Percentiles rank a stretch among this genome's conserved stretches.
Conservation (phyloP, 2,113 vertebrate species). For the Nicator chloris region DNA sequence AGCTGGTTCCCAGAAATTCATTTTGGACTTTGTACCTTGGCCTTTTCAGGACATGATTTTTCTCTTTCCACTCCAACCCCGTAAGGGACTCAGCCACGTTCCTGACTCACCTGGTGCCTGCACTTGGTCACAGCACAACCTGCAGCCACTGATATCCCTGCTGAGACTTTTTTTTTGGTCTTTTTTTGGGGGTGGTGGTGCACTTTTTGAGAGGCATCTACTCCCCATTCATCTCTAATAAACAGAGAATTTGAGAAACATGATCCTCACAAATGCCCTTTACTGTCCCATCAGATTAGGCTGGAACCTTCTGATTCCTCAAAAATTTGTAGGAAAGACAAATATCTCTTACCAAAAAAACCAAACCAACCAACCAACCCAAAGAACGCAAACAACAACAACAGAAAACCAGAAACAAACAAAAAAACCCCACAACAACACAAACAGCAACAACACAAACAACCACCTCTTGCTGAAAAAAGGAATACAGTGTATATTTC, state of each 20-base stretch:
- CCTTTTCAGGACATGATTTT: not conserved
- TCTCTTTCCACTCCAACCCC: not conserved
- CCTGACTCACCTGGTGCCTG: not conserved
- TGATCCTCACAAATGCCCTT: not conserved
- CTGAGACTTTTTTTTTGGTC: rapidly evolving
- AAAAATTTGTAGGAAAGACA: not conserved
- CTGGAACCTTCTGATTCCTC: not conserved
- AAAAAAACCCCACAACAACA: not conserved
- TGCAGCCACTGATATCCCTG: not conserved
- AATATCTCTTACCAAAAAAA: not conserved
- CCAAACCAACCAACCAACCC: too few relatives aligned
- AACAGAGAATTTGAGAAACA: not conserved
- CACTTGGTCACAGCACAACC: not conserved
- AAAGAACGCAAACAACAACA: too few relatives aligned
- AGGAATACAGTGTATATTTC: not conserved
- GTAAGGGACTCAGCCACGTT: rapidly evolving
- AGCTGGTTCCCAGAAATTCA: not conserved
- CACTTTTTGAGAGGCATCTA: not conserved
- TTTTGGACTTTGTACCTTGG: not conserved
- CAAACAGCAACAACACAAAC: not conserved
- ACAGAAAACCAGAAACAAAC: too few relatives aligned
- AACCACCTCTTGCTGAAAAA: not conserved
- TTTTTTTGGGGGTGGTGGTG: not conserved
- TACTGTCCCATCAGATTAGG: rapidly evolving
- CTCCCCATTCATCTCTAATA: not conserved